These are phyloP conservation scores for Neoaliturus tenellus DNA, from an alignment of 2,888 invertebrate species.

Conservation along the genomic window DNA sequence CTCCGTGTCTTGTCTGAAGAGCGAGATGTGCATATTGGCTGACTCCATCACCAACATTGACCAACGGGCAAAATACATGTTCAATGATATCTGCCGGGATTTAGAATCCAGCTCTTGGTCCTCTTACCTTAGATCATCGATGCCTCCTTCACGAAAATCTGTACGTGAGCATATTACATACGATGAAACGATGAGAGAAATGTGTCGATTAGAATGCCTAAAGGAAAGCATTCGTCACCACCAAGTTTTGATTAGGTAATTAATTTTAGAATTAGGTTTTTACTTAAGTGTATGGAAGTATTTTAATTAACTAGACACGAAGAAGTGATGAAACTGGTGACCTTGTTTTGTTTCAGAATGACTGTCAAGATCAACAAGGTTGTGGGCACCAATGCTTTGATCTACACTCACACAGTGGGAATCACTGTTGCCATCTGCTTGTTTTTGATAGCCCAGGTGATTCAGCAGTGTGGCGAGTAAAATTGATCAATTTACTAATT, in stretches of 20 bases:
- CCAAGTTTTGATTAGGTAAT: neutral
- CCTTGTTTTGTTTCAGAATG: neutral
- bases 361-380: neutral
- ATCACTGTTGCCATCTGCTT: conserved; percentile 3
- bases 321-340: too few species aligned
- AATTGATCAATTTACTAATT: too few species aligned
- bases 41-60: neutral
- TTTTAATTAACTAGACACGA: too few species aligned
- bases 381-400: neutral
- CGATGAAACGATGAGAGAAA: neutral
- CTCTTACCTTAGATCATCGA: neutral
- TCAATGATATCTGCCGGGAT: neutral
- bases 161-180: neutral
- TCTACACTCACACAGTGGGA: neutral
- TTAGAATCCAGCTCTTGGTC: neutral
- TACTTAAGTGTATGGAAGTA: too few species aligned
- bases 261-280: neutral
- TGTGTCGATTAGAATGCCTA: neutral
- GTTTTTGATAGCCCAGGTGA: neutral
- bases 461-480: neutral
- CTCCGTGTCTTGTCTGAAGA: neutral
- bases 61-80: neutral
- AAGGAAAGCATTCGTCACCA: neutral
- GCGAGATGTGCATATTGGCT: neutral
- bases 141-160: neutral